A percentile compares a stretch with the other conserved stretches of the same genome.
phyloP scores from a whole-genome alignment of 2,888 invertebrate species.

The Agriopis leucophaearia region DNA sequence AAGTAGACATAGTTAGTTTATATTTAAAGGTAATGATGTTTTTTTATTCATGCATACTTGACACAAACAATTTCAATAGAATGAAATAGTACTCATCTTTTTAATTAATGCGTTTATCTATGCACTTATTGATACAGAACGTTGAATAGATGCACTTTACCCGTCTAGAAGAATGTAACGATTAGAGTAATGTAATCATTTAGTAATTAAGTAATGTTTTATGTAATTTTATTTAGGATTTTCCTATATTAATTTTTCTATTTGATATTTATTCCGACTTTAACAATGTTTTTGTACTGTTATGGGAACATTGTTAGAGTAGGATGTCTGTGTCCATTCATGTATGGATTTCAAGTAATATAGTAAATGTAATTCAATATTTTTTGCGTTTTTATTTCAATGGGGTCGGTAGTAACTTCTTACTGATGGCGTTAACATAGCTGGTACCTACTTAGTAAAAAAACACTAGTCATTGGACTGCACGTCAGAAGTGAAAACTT shows the following conservation, averaged over 20 bases:
- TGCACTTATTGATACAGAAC: constrained; percentile 42
- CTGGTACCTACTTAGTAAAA: too few relatives aligned
- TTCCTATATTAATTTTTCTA: constrained; percentile 74
- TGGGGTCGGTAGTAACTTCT: not conserved
- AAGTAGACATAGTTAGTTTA: constrained; percentile 54
- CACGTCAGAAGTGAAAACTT: too few relatives aligned
- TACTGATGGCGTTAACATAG: too few relatives aligned
- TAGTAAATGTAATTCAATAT: constrained; percentile 71
- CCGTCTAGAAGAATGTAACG: constrained; percentile 44
- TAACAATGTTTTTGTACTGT: constrained; percentile 74
- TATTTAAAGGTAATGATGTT: constrained; percentile 49
- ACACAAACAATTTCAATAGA: constrained; percentile 37
- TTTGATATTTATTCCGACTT: constrained; percentile 73
- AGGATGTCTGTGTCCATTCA: constrained; percentile 77
- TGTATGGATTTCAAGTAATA: constrained; percentile 73
- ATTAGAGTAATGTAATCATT: constrained; percentile 72
- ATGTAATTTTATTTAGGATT: constrained; percentile 71
- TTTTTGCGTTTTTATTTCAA: constrained; percentile 41
- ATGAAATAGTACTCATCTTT: constrained; percentile 37
- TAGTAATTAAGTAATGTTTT: constrained; percentile 66
- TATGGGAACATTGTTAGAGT: constrained; percentile 76
- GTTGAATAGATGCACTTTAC: constrained; percentile 48
- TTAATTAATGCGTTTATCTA: constrained; percentile 33
- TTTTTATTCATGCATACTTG: constrained; percentile 50
- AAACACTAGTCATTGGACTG: too few relatives aligned